phyloP scores from a whole-genome alignment of 2,797 vertebrate genomes.

The Sylvilagus floridanus region DNA sequence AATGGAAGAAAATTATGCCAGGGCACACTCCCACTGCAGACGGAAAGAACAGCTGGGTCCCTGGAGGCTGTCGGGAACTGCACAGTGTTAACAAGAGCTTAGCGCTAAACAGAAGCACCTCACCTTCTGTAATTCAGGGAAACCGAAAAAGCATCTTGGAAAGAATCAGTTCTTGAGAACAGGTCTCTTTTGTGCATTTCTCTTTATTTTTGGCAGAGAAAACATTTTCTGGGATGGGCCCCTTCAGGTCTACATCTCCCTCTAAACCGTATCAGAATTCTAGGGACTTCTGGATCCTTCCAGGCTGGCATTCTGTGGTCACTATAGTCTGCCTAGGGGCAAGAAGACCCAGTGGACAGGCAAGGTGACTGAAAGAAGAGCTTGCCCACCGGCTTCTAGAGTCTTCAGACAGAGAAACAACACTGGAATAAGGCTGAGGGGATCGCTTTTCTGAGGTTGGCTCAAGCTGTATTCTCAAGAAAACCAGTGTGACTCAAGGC shows the following conservation, averaged over 20 bases:
- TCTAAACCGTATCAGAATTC: conserved; percentile 28
- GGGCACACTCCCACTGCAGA: background rate
- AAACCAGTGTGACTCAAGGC: background rate
- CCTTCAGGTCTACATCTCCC: background rate
- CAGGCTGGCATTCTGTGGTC: background rate
- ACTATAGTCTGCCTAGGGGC: conserved; percentile 22
- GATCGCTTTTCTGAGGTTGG: background rate
- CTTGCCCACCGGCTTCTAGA: background rate
- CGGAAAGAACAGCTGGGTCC: background rate
- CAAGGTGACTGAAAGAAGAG: background rate
- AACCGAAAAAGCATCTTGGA: conserved; percentile 31
- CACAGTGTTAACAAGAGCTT: background rate
- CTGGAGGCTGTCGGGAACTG: background rate
- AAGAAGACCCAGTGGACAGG: background rate
- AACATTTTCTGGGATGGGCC: conserved; percentile 1
- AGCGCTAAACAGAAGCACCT: background rate
- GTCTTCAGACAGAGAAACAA: background rate
- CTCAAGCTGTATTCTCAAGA: background rate
- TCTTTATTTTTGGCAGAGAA: conserved; percentile 41
- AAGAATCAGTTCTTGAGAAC: conserved; percentile 58
- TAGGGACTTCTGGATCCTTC: conserved; percentile 24
- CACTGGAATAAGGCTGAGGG: background rate
- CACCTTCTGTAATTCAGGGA: conserved; percentile 37
- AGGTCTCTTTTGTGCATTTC: conserved; percentile 57
- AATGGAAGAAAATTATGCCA: background rate